Evolutionary conservation across 2,113 vertebrate genomes (phyloP).

Genomic region (Phycodurus eques): DNA sequence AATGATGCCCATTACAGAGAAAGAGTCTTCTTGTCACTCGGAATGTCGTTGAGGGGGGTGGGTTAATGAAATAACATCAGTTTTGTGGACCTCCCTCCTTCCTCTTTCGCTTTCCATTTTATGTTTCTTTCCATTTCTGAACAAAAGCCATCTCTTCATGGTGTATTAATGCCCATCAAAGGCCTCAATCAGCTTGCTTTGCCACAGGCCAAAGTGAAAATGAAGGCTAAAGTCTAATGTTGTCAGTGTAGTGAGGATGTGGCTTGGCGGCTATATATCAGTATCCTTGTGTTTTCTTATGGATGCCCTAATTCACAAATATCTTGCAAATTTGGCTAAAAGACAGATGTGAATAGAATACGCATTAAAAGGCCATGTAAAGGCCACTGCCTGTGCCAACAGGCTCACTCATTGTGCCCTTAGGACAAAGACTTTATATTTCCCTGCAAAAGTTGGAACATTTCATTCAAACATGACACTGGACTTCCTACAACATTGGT

Average conservation of each 20-base stretch:
- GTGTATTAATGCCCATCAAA: constrained; percentile 69
- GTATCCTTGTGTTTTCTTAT: constrained; percentile 57
- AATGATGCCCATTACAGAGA: constrained; percentile 9
- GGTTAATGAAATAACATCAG: constrained; percentile 63
- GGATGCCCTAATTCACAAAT: constrained; percentile 46
- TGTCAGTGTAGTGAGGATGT: constrained; percentile 52
- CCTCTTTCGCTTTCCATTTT: constrained; percentile 60
- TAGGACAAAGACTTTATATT: constrained; percentile 48
- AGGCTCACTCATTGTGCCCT: constrained; percentile 55
- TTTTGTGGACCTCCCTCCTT: constrained; percentile 57
- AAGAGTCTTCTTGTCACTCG: constrained; percentile 21
- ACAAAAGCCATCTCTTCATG: constrained; percentile 65
- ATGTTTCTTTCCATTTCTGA: constrained; percentile 53
- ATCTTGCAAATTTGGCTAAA: constrained; percentile 39
- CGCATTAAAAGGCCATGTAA: constrained; percentile 31
- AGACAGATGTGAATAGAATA: constrained; percentile 32
- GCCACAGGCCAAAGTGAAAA: constrained; percentile 63
- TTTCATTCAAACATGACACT: constrained; percentile 54
- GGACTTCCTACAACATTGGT: constrained; percentile 58
- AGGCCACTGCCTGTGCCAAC: constrained; percentile 57
- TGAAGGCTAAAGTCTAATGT: constrained; percentile 56
- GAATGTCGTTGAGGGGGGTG: constrained; percentile 34
- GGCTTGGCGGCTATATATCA: constrained; percentile 46
- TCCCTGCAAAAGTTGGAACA: constrained; percentile 23
- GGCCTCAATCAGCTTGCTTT: constrained; percentile 59